Evolutionary conservation across 2,113 vertebrate species (phyloP).

Genomic region (Acrocephalus arundinaceus): DNA sequence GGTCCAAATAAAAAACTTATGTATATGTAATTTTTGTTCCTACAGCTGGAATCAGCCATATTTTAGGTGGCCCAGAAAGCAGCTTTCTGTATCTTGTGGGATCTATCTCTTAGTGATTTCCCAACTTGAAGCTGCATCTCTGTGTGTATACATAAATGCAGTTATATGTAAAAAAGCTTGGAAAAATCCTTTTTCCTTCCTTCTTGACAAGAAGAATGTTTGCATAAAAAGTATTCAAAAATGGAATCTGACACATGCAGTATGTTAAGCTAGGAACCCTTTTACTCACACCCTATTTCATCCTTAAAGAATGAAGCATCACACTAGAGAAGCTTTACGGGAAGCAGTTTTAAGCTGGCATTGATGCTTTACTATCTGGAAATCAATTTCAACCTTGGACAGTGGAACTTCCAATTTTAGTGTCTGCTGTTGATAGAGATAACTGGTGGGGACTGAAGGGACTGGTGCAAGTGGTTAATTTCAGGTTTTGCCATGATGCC

Average conservation of each 20-base stretch:
- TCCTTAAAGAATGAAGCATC: neutral
- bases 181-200: neutral
- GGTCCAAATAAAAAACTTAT: neutral
- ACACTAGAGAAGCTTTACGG: neutral
- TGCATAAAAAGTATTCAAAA: neutral
- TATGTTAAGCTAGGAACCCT: neutral
- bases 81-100: neutral
- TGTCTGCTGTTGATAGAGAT: neutral
- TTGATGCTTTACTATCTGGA: neutral
- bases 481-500: neutral
- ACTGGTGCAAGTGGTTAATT: neutral
- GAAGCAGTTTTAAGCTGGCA: neutral
- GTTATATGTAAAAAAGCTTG: neutral
- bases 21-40: neutral
- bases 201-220: neutral
- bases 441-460: neutral
- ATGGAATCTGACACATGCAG: neutral
- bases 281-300: neutral
- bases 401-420: neutral
- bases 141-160: neutral
- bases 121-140: neutral
- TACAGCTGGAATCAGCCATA: neutral
- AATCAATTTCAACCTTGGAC: slow-evolving; percentile 13
- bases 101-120: neutral
- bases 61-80: neutral